A percentile compares a stretch with the other conserved stretches of the same genome.
Conservation (phyloP, 2,113 vertebrate genomes). For the Onychostoma macrolepis region DNA sequence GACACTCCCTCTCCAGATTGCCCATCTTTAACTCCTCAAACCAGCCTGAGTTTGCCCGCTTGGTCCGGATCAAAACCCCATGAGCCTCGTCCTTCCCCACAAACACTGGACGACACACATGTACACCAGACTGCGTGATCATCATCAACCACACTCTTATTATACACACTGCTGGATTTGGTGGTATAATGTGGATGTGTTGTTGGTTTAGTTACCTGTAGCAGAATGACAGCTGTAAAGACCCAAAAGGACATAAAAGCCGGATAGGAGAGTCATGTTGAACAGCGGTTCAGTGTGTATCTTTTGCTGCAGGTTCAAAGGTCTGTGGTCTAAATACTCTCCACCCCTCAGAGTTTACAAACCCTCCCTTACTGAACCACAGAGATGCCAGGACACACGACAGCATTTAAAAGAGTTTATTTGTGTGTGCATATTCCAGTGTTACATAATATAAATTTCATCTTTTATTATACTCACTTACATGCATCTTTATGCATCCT, state of each 20-base stretch:
- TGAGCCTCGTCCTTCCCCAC: conserved; percentile 75
- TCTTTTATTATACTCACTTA: not conserved
- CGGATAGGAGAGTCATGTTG: conserved; percentile 62
- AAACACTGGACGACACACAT: conserved; percentile 77
- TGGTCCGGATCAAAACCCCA: conserved; percentile 72
- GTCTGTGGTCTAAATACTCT: conserved; percentile 64
- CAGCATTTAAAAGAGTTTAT: not conserved
- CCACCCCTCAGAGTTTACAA: not conserved
- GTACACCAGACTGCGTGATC: not conserved
- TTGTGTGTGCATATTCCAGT: not conserved
- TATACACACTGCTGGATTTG: not conserved
- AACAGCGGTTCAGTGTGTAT: conserved; percentile 15
- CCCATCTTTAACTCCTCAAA: conserved; percentile 85
- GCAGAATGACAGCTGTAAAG: conserved; percentile 55
- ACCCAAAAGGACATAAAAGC: conserved; percentile 58
- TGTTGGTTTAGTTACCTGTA: conserved; percentile 66
- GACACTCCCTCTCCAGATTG: conserved; percentile 87
- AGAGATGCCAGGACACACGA: not conserved
- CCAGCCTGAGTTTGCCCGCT: conserved; percentile 80
- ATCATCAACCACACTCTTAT: not conserved
- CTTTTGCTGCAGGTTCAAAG: conserved; percentile 32
- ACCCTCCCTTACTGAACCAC: not conserved
- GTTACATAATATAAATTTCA: not conserved
- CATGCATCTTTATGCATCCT: not conserved
- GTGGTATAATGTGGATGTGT: not conserved